Evolutionary conservation across 2,888 invertebrate genomes (phyloP), one percentile per base, ranked within the genome.

Genomic region (Terebella lapidaria): DNA sequence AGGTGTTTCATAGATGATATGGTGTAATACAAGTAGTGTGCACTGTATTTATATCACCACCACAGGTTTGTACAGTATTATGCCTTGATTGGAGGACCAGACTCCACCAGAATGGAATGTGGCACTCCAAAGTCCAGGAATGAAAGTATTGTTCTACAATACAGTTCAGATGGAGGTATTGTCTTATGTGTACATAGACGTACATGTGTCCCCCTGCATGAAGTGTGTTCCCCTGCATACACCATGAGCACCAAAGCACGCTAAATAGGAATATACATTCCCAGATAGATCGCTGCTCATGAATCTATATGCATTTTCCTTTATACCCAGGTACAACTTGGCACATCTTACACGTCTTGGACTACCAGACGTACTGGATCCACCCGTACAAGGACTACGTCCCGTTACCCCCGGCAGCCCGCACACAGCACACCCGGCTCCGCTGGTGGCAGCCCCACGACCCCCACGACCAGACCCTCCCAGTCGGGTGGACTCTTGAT

Each of bases 401-500:
- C 46, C 62, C 66, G 15, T 68, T 81, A 2, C 80, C 80, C 1
- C 66, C 66, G 10, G 59, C 64, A 20, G 77, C 78, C 1, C 67
- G 77, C 28, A 75, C 77, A 4, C 63, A 68, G 22, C 71, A 70
- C 56, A 77, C 79, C 10, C 65, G 74, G 1, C 62, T 80, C 2
- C 67, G 77, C 29, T 75, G 79, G 76, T 75, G 76, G 74, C 77
- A 78, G 62, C 20, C 45, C 18, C 24, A 59, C 0, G 59, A 27
- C 5, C 5, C 28, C 10, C 26, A 26, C 42, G 42, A 10, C 42
- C 10, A n/a, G 22, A 58, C 69, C n/a, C 64, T 71, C 10, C 67
- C 72, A 2, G 74, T 77, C 5, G 70, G 74, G n/a, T 81, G 81
- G 78, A 71, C 77, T 10, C 56, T 82, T n/a, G 81, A 81, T 67